phyloP scores from a whole-genome alignment of 2,113 vertebrate genomes.

The Hemichromis elongatus region DNA sequence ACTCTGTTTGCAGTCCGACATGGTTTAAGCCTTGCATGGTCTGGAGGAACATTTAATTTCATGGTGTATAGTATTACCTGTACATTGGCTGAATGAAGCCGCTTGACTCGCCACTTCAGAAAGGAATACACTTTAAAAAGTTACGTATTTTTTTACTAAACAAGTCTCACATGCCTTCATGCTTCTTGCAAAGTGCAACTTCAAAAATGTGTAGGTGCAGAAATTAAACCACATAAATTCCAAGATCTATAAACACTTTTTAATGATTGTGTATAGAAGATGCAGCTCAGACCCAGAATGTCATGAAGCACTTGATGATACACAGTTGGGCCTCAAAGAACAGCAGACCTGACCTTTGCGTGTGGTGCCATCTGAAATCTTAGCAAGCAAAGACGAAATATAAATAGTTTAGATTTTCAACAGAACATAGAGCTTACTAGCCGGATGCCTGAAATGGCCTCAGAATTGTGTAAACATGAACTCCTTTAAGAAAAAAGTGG shows the following conservation, averaged over 20 bases:
- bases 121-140: neutral
- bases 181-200: neutral
- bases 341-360: slow-evolving; percentile 26
- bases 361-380: neutral
- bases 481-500: neutral
- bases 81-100: neutral
- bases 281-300: neutral
- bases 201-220: neutral
- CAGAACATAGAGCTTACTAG: neutral
- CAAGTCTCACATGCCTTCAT: neutral
- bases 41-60: neutral
- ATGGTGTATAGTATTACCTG: neutral
- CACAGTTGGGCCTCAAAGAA: neutral
- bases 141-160: neutral
- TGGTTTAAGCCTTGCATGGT: neutral
- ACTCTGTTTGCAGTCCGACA: neutral
- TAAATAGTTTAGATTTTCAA: slow-evolving; percentile 6
- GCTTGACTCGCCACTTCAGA: neutral
- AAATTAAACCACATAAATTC: neutral
- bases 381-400: neutral
- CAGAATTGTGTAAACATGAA: neutral
- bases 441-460: neutral
- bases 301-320: neutral
- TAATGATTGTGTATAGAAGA: neutral
- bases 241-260: neutral